Evolutionary conservation across 2,113 vertebrate species (phyloP).

Genomic region (Struthio camelus): DNA sequence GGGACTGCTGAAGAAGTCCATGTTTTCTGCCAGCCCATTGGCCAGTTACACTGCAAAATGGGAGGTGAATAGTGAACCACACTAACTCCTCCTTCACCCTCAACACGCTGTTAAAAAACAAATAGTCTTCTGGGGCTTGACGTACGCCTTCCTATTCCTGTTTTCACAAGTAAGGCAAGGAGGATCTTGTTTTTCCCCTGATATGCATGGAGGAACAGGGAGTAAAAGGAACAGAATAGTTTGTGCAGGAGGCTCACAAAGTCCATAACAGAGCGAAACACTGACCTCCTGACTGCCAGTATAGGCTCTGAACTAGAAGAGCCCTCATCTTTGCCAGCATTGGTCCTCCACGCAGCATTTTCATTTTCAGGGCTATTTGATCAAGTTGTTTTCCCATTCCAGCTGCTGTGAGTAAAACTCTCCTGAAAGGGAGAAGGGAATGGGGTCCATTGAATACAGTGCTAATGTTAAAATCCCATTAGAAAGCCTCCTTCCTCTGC

Average conservation of each 20-base stretch:
- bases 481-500: background rate
- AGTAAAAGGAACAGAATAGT: background rate
- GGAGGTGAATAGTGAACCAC: background rate
- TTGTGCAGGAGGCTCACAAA: background rate
- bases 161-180: background rate
- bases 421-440: background rate
- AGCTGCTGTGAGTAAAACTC: background rate
- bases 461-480: background rate
- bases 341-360: background rate
- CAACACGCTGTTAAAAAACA: background rate
- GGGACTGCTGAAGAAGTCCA: background rate
- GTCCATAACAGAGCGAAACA: background rate
- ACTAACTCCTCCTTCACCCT: background rate
- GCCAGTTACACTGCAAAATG: conserved; percentile 3
- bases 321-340: background rate
- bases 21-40: background rate
- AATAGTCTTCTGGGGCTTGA: background rate
- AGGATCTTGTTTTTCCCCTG: fast-evolving
- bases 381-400: background rate
- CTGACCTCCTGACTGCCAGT: background rate
- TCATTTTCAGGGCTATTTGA: background rate
- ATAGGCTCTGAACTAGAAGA: background rate
- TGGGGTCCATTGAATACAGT: background rate
- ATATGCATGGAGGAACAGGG: background rate
- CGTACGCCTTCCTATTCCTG: background rate